Evolutionary conservation across 2,888 invertebrate genomes (phyloP), one percentile per base, ranked within the genome.

Genomic region (Oxytorus armatus): DNA sequence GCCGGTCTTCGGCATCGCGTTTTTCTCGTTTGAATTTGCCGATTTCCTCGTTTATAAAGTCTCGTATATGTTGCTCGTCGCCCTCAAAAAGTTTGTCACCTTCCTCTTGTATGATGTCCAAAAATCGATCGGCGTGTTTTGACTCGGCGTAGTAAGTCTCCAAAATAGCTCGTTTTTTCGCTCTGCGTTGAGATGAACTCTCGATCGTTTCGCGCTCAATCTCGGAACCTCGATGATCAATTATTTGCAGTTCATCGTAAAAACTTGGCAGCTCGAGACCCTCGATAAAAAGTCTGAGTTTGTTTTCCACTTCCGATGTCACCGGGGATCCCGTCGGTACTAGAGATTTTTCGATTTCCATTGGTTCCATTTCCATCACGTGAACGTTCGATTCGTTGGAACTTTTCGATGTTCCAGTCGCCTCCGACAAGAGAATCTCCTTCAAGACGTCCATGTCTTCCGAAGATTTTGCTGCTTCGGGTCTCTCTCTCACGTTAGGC

Each of bases 51-150:
- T 86, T 94, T 88, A 85, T 94, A 89, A 85, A 95, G 93, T 84
- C 94, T n/a, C 91, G 84, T 61, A 92, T 91, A 33, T 89, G 89
- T 21, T 87, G 89, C 63, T 89, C 90, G 72, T 87, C 93, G 82
- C 94, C 93, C 83, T 95, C 95, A 3, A 94, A 93, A 86, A 95
- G 95, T 87, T 93, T 91, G 86, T 96, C 96, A 2, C 94, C 94
- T 92, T 96, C 96, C 91, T 96, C 96, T 86, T 95, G 95, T 83
- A 96, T 96, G 4, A 95, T 96, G 88, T 96, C 96, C 87, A 96
- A 92, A 83, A 94, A 95, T 88, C 96, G 93, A 10, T 95, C 95
- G 86, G 95, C 94, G 5, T 94, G 92, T 77, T 93, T 92, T 57
- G 93, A 93, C 0, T 95, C 93, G 72, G 94, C 90, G 83, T 94